Conservation (phyloP, 2,113 vertebrate genomes). For the Monopterus albus region DNA sequence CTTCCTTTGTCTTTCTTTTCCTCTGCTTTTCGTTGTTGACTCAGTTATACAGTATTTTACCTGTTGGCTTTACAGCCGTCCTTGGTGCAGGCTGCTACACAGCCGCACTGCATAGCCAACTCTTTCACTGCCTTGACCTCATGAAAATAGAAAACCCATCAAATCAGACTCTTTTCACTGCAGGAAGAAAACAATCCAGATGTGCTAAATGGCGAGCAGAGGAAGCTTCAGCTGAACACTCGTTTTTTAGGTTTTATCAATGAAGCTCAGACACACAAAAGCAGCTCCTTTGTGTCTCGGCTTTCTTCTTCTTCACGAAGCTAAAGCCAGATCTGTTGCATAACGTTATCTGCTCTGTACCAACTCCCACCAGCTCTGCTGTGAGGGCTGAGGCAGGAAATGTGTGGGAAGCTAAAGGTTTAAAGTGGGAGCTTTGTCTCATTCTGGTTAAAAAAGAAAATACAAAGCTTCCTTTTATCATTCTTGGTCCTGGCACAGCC, state of each 20-base stretch:
- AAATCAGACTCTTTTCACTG: accelerated
- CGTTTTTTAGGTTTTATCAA: slow-evolving; percentile 24
- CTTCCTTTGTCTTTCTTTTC: not conserved
- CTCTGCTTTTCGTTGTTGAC: not conserved
- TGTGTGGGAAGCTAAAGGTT: slow-evolving; percentile 20
- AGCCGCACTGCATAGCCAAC: not conserved
- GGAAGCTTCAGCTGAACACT: not conserved
- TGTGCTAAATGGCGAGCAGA: not conserved
- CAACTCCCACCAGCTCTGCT: slow-evolving; percentile 15
- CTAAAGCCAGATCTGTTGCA: slow-evolving; percentile 15
- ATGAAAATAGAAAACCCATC: not conserved
- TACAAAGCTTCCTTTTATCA: not conserved
- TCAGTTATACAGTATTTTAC: not conserved
- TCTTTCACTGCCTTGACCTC: not conserved
- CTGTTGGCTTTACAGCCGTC: not conserved
- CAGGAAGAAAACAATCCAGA: not conserved
- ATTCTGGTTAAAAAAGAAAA: not conserved
- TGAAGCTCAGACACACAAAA: slow-evolving; percentile 18
- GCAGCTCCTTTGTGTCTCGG: not conserved
- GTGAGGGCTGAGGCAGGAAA: slow-evolving; percentile 2
- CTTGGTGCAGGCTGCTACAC: not conserved
- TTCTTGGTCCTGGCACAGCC: too few relatives aligned
- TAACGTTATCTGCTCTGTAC: slow-evolving; percentile 13
- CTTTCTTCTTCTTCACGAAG: not conserved
- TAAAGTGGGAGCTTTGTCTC: not conserved